A percentile compares a stretch with the other conserved stretches of the same genome.
These are phyloP conservation scores for Crocallis elinguaria DNA, from an alignment of 2,888 invertebrate species.

Conservation along the genomic window DNA sequence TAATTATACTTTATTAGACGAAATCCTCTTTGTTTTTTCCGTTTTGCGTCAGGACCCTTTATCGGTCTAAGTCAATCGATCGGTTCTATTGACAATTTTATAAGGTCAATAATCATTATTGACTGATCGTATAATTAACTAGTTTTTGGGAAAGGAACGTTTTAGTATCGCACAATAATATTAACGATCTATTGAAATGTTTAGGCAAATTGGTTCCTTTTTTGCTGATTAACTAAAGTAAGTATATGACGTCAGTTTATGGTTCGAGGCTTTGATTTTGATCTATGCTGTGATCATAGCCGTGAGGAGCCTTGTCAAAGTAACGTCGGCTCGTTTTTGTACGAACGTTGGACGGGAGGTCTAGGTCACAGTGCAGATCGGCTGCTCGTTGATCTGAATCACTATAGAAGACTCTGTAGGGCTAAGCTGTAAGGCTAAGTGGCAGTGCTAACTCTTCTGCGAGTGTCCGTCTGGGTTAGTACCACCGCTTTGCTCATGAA, in stretches of 20 bases:
- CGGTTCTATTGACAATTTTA: constrained; percentile 82
- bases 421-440: too few relatives aligned
- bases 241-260: constrained; percentile 40
- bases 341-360: too few relatives aligned
- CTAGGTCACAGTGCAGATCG: too few relatives aligned
- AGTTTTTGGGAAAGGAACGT: constrained; percentile 60
- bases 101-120: constrained; percentile 81
- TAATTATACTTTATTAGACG: constrained; percentile 79
- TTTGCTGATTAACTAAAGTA: constrained; percentile 45
- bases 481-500: too few relatives aligned
- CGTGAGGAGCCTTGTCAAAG: too few relatives aligned
- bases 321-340: too few relatives aligned
- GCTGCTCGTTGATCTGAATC: too few relatives aligned
- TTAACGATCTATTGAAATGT: constrained; percentile 31
- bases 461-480: too few relatives aligned
- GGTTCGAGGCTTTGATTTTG: neutral
- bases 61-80: constrained; percentile 46
- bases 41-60: constrained; percentile 58
- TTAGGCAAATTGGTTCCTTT: constrained; percentile 31
- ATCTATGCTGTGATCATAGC: neutral
- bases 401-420: too few relatives aligned
- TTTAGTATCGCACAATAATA: constrained; percentile 35
- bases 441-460: too few relatives aligned
- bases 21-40: constrained; percentile 80
- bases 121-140: constrained; percentile 79